Conservation (phyloP, 2,888 invertebrate genomes). For the Coremacera marginata region DNA sequence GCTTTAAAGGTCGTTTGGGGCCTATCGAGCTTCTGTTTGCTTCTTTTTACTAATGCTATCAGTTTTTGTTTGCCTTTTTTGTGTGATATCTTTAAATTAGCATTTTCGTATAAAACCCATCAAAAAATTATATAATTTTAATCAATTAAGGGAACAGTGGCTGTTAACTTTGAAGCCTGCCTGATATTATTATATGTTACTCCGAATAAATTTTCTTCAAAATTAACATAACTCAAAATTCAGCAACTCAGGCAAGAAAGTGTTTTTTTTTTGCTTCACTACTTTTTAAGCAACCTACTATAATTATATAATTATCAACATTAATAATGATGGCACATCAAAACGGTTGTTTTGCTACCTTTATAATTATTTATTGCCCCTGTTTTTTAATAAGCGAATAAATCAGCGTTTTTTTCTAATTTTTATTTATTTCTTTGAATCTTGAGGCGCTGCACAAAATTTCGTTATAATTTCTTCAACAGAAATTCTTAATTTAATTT, state of each 20-base stretch:
- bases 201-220: neutral
- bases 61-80: no score
- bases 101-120: no score
- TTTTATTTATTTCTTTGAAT: no score
- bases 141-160: no score
- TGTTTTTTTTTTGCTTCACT: no score
- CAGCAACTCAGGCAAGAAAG: neutral
- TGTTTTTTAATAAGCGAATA: neutral
- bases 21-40: no score
- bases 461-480: slow-evolving; percentile 20
- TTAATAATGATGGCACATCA: slow-evolving; percentile 21
- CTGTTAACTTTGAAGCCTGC: no score
- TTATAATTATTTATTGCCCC: neutral
- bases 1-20: no score
- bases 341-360: slow-evolving; percentile 9
- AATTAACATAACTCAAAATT: neutral
- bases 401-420: no score
- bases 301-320: slow-evolving; percentile 25
- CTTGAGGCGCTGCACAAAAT: neutral
- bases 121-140: no score
- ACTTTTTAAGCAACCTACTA: neutral
- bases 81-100: no score
- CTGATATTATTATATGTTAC: neutral
- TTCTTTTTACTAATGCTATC: no score
- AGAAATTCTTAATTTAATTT: slow-evolving; percentile 28